Conservation (phyloP, 2,797 vertebrate genomes). For the Poecilia gillii region DNA sequence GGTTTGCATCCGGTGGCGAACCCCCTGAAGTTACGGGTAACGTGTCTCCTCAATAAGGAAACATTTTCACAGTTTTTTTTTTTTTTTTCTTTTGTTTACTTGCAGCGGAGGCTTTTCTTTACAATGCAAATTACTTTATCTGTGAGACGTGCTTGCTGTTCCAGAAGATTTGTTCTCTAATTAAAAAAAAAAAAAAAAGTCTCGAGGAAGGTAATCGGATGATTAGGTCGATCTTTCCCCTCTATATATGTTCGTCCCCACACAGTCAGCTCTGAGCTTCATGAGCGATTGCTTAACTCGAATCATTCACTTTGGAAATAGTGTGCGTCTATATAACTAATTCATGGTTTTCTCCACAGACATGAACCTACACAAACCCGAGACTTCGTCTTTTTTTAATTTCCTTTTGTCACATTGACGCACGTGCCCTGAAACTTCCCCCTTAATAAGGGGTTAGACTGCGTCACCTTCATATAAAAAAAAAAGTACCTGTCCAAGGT, state of each 20-base stretch:
- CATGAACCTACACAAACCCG: conserved; percentile 3
- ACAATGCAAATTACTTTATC: not conserved
- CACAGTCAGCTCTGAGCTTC: not conserved
- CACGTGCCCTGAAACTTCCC: conserved; percentile 1
- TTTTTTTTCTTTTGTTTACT: not conserved
- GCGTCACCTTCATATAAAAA: not conserved
- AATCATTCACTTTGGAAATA: not conserved
- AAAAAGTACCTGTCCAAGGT: not conserved
- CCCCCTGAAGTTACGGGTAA: conserved; percentile 7
- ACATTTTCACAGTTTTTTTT: not conserved
- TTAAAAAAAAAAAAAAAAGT: not conserved
- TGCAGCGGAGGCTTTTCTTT: not conserved
- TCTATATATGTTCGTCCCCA: not conserved
- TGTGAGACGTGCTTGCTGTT: not conserved
- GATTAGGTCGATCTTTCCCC: not conserved
- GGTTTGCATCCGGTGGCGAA: conserved; percentile 14
- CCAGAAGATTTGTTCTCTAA: not conserved
- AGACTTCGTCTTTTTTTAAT: not conserved
- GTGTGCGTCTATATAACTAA: not conserved
- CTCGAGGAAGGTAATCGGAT: not conserved
- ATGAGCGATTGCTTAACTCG: not conserved
- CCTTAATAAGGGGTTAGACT: not conserved
- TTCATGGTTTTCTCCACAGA: conserved; percentile 6
- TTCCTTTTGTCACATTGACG: not conserved
- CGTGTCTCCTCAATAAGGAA: not conserved